Conservation (phyloP, 2,797 vertebrate species). For the Clarias laeviceps region DNA sequence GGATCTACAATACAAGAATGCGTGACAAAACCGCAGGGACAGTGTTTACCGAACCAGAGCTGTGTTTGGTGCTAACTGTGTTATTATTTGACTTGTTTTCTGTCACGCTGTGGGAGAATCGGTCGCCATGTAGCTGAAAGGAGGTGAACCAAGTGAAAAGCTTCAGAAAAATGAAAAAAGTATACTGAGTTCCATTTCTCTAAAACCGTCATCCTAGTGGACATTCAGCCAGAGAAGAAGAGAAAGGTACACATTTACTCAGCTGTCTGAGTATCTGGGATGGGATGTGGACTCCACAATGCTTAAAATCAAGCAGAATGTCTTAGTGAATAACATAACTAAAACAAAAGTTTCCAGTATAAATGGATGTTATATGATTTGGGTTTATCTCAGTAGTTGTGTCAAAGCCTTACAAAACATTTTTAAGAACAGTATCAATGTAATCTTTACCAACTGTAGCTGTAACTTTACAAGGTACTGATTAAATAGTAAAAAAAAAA, state of each 20-base stretch:
- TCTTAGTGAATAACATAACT: neutral
- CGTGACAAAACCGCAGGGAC: slow-evolving; percentile 34
- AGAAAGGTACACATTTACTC: neutral
- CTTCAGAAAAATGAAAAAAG: slow-evolving; percentile 5
- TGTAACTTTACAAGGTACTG: neutral
- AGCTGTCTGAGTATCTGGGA: slow-evolving; percentile 7
- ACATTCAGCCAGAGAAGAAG: neutral
- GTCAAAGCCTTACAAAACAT: neutral
- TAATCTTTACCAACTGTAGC: neutral
- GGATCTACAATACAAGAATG: slow-evolving; percentile 42
- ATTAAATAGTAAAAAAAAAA: neutral
- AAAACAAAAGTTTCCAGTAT: neutral
- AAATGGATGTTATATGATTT: neutral
- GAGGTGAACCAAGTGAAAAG: neutral
- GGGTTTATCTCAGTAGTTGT: neutral
- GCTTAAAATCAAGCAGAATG: neutral
- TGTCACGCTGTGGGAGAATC: slow-evolving; percentile 33
- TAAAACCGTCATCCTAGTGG: slow-evolving; percentile 1
- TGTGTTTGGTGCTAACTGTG: slow-evolving; percentile 44
- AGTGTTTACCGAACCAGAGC: slow-evolving; percentile 42
- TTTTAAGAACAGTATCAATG: neutral
- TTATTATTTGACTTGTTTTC: slow-evolving; percentile 40
- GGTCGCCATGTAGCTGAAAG: slow-evolving; percentile 18
- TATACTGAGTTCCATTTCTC: neutral
- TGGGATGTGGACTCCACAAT: neutral